Percentiles rank a stretch among this genome's conserved stretches.
phyloP scores from a whole-genome alignment of 2,888 invertebrate genomes.

The Encarsia formosa region DNA sequence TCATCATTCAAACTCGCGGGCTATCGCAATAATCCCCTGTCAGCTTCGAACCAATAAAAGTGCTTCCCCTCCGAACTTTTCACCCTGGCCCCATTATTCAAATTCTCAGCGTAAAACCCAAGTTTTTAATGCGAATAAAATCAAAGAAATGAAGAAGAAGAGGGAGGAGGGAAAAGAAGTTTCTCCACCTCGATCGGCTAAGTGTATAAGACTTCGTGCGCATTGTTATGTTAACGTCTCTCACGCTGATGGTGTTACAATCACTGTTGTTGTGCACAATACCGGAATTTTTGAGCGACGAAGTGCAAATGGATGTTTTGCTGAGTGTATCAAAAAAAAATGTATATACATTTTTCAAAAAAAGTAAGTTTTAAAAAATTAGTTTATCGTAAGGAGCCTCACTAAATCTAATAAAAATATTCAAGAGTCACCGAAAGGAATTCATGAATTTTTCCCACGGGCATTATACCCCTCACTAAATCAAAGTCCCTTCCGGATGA shows the following conservation, averaged over 20 bases:
- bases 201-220: not conserved
- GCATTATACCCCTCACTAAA: too few species aligned
- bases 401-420: too few species aligned
- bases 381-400: too few species aligned
- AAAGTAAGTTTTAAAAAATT: too few species aligned
- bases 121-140: conserved; percentile 13
- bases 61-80: not conserved
- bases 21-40: conserved; percentile 6
- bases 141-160: conserved; percentile 22
- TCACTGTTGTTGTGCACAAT: conserved; percentile 33
- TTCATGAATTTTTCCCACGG: too few species aligned
- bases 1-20: conserved; percentile 7
- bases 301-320: too few species aligned
- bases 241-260: conserved; percentile 40
- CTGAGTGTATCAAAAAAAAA: too few species aligned
- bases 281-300: conserved; percentile 10
- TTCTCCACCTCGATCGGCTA: not conserved
- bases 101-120: not conserved
- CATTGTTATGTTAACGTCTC: conserved; percentile 48
- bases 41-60: conserved; percentile 10
- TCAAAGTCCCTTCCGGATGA: too few species aligned
- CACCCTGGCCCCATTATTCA: not conserved
- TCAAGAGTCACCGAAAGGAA: too few species aligned
- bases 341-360: too few species aligned
- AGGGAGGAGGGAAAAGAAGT: conserved; percentile 22